These are phyloP conservation scores for Zygogramma bicolorata DNA, from an alignment of 2,888 invertebrate genomes.

Conservation along the genomic window DNA sequence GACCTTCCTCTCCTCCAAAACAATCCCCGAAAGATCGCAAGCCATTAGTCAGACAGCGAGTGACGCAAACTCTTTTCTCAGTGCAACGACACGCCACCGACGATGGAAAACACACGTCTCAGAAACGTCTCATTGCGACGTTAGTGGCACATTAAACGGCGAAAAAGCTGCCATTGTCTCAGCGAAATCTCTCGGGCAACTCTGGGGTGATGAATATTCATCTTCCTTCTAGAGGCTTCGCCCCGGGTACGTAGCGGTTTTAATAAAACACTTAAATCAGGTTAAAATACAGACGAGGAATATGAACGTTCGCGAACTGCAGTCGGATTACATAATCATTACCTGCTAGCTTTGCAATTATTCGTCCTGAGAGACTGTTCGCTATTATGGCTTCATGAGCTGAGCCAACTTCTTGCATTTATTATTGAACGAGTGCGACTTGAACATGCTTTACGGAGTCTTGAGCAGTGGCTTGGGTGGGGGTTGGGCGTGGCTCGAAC, in stretches of 20 bases:
- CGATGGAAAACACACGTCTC: constrained; percentile 54
- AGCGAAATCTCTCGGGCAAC: constrained; percentile 50
- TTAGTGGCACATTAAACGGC: constrained; percentile 50
- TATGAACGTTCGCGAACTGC: constrained; percentile 47
- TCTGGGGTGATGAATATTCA: constrained; percentile 60
- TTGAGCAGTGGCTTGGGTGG: neutral
- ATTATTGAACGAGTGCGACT: constrained; percentile 19
- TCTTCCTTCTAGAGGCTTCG: constrained; percentile 56
- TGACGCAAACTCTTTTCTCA: constrained; percentile 27
- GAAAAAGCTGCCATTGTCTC: constrained; percentile 58
- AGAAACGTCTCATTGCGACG: constrained; percentile 56
- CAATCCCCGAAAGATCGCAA: neutral
- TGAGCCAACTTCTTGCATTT: constrained; percentile 23
- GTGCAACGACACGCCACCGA: constrained; percentile 36
- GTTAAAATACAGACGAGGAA: constrained; percentile 37
- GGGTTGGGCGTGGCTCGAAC: too few relatives aligned
- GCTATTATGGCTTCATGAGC: constrained; percentile 37
- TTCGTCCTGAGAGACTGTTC: constrained; percentile 33
- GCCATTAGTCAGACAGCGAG: constrained; percentile 11
- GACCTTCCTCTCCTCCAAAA: neutral
- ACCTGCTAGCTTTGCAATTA: constrained; percentile 43
- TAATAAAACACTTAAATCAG: constrained; percentile 63
- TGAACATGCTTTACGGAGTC: constrained; percentile 4
- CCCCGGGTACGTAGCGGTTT: constrained; percentile 57
- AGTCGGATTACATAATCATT: constrained; percentile 48